Base-by-base conservation (phyloP, 1,140 invertebrate species). In the Psix sp. region DNA sequence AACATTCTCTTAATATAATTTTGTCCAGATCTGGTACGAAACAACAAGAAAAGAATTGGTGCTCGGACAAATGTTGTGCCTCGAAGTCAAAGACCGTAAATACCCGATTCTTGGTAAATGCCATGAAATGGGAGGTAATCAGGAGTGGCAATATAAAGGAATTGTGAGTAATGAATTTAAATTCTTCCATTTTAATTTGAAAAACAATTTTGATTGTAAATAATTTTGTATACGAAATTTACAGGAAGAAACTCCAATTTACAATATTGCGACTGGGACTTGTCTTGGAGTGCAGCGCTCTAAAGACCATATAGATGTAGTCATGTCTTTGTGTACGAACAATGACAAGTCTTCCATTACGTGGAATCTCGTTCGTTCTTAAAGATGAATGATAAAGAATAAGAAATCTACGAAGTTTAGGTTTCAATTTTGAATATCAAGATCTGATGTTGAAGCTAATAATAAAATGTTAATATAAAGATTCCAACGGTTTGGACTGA, bases 91-190 rank as follows among this genome's bases (percentile, higher is more conserved):
- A 1, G 88, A 90, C 24, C 62, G 16, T 10, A 85, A 89, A 21
- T 77, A 81, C 35, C 94, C 95, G 0, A 87, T 91, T 38, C 85
- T 98, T 5, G 91, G 92, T 51, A 98, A 98, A 86, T 98, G 97
- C 80, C 95, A 97, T 82, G 95, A 97, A 83, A 93, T 95, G 89
- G 92, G 94, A 11, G 94, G 94, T 0, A 90, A 92, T 71, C 96
- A 98, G 85, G 94, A 95, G 71, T 98, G 96, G 96, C 92, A 91
- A 49, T 91, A 94, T 76, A 92, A 91, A 72, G 89, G 89, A 49
- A 84, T 88, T 49, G 93, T 93, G 18, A 48, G 16, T 45, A 15
- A 11, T 4, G 10, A 29, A 26, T 5, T 15, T 9, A 14, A 18
- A 18, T 17, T 13, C 17, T 42, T 14, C 31, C n/a, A n/a, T n/a